A percentile compares a stretch with the other conserved stretches of the same genome.
These are phyloP conservation scores for Maniola hyperantus DNA, from an alignment of 2,888 invertebrate species.

Conservation along the genomic window DNA sequence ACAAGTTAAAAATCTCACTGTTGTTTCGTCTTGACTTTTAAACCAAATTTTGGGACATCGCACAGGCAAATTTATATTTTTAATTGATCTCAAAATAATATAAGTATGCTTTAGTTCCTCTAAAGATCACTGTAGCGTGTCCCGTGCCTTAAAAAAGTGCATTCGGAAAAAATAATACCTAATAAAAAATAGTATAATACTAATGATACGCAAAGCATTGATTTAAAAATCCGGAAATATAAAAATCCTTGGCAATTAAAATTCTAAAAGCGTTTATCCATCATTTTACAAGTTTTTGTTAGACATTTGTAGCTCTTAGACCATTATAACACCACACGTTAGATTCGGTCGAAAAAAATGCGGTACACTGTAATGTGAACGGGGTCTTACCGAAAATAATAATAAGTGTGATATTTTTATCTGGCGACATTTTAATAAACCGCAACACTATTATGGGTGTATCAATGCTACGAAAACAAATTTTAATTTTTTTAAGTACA, in stretches of 20 bases:
- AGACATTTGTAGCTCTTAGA: too few species aligned
- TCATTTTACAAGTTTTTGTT: too few species aligned
- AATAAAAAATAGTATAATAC: slow-evolving; percentile 4
- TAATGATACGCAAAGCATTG: neutral
- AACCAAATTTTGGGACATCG: slow-evolving; percentile 55
- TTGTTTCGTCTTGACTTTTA: slow-evolving; percentile 26
- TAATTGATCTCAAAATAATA: slow-evolving; percentile 70
- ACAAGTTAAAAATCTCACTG: slow-evolving; percentile 16
- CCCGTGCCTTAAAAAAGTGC: slow-evolving; percentile 55
- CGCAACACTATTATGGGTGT: neutral
- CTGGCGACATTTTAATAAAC: too few species aligned
- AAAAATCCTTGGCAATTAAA: neutral
- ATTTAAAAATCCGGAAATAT: neutral
- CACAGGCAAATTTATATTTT: slow-evolving; percentile 49
- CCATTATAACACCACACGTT: too few species aligned
- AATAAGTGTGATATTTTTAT: too few species aligned
- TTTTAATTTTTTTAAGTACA: neutral
- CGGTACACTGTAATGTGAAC: too few species aligned
- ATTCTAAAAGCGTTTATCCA: too few species aligned
- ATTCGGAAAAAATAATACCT: slow-evolving; percentile 44
- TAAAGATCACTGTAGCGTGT: slow-evolving; percentile 56
- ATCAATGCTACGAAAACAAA: neutral
- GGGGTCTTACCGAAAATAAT: too few species aligned
- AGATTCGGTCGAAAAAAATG: too few species aligned
- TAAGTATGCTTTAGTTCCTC: slow-evolving; percentile 71